A percentile compares a stretch with the other conserved stretches of the same genome.
Conservation (phyloP, 2,113 vertebrate genomes). For the Varanus komodoensis region DNA sequence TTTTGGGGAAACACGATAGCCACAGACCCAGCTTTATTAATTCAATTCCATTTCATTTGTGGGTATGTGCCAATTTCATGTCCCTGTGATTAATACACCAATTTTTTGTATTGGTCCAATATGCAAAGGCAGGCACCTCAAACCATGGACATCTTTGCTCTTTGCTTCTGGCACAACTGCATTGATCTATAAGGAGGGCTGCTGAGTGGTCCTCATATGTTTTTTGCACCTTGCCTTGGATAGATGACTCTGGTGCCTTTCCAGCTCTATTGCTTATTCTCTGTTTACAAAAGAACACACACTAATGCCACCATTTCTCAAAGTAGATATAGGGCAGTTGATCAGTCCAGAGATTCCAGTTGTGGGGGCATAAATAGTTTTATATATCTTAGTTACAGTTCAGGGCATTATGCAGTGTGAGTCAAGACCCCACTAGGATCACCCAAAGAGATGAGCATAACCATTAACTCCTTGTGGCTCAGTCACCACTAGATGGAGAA, state of each 20-base stretch:
- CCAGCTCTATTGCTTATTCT: background rate
- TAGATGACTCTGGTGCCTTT: background rate
- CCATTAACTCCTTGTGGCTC: background rate
- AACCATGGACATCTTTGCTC: background rate
- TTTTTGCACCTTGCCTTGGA: background rate
- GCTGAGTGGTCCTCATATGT: background rate
- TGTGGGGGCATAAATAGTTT: background rate
- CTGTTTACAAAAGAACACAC: background rate
- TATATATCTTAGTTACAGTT: background rate
- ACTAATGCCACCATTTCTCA: background rate
- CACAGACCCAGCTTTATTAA: background rate
- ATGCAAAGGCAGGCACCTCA: background rate
- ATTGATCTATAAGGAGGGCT: background rate
- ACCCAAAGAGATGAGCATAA: background rate
- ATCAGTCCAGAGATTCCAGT: background rate
- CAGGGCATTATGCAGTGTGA: background rate
- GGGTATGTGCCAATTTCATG: background rate
- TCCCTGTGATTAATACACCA: background rate
- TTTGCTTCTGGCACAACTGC: background rate
- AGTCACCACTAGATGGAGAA: background rate
- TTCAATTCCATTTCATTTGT: background rate
- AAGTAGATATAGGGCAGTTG: background rate
- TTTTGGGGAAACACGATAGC: too few relatives aligned
- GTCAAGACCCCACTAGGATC: background rate
- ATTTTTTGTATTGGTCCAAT: background rate